Conservation (phyloP, 2,888 invertebrate species). For the Apamea crenata region DNA sequence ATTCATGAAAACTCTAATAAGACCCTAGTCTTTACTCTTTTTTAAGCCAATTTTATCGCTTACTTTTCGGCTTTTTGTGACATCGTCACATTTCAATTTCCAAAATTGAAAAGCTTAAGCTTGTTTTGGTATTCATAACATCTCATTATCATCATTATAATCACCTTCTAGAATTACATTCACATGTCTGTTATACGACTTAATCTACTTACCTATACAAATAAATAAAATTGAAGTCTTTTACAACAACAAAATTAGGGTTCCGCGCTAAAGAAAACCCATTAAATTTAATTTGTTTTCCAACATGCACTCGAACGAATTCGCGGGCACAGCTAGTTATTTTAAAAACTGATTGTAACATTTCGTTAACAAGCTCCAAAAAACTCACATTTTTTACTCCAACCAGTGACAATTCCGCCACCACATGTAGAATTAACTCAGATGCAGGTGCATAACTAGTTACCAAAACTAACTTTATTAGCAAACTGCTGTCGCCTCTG, state of each 20-base stretch:
- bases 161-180: neutral
- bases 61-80: neutral
- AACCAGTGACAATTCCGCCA: neutral
- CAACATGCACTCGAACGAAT: neutral
- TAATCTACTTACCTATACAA: no score
- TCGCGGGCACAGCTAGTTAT: neutral
- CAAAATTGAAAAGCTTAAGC: neutral
- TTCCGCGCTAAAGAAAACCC: neutral
- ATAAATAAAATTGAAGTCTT: no score
- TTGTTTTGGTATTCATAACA: neutral
- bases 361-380: neutral
- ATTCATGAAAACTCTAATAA: neutral
- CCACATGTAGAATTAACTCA: constrained; percentile 5
- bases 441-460: neutral
- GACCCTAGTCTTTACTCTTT: neutral
- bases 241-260: neutral
- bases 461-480: constrained; percentile 52
- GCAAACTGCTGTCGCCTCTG: constrained; percentile 20
- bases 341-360: neutral
- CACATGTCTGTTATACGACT: neutral
- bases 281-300: neutral
- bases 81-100: neutral
- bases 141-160: neutral
- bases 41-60: neutral
- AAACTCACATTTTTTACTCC: neutral